Conservation (phyloP, 2,113 vertebrate species). For the Nipponia nippon region DNA sequence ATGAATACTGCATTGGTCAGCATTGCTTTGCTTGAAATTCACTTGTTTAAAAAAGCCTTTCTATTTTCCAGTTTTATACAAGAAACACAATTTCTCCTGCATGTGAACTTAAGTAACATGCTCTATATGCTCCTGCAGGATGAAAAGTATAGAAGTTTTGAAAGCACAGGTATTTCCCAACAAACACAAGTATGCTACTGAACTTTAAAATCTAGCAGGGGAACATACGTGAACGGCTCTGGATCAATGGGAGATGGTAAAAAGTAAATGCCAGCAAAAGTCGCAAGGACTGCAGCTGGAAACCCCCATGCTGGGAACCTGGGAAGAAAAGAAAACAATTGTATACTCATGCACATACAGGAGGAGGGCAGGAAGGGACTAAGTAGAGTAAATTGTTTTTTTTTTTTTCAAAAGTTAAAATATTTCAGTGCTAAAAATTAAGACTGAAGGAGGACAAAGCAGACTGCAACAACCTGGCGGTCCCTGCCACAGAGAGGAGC, state of each 20-base stretch:
- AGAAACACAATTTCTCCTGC: not conserved
- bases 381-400: not conserved
- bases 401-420: not conserved
- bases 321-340: not conserved
- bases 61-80: not conserved
- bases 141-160: not conserved
- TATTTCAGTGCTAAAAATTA: not conserved
- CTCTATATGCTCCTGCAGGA: not conserved
- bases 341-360: fast-evolving
- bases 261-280: conserved; percentile 63
- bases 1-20: not conserved
- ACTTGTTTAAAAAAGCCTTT: not conserved
- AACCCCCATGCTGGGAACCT: conserved; percentile 39
- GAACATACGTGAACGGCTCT: conserved; percentile 52
- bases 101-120: not conserved
- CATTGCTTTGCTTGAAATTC: not conserved
- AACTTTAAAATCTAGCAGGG: not conserved
- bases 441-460: not conserved
- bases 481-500: not conserved
- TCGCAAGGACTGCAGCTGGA: conserved; percentile 9
- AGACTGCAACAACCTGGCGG: not conserved
- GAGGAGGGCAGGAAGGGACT: not conserved
- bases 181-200: not conserved
- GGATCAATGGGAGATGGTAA: conserved; percentile 72
- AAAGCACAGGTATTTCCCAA: not conserved